Evolutionary conservation across 2,113 vertebrate species (phyloP), one percentile per base, ranked within the genome.

Genomic region (Clupea harengus): DNA sequence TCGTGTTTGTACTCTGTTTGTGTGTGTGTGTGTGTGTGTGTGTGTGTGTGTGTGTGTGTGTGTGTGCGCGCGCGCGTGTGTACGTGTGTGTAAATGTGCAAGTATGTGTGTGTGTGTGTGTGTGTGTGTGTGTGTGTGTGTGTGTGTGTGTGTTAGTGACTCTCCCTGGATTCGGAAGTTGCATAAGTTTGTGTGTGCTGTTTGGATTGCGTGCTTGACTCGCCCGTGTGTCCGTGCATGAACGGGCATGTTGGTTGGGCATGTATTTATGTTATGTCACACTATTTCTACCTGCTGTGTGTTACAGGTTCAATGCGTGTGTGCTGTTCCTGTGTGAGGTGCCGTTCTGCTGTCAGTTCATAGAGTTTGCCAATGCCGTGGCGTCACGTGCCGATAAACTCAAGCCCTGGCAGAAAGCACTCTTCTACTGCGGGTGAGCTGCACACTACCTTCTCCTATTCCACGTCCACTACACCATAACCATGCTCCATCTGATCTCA

Each of bases 281-380:
- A 82, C 45, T 85, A 15, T 72, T 49, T 49, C 78, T 82, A n/a
- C 83, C 13, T 39, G 25, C 86, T 57, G 60, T 39, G 39, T 13
- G 45, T 89, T 84, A 28, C 84, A 91, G 98, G 95, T 94, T 97
- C 93, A 98, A 96, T 0, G 98, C 98, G 85, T 98, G 96, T 0
- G 64, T 99, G 78, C 93, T 99, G 83, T 94, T 99, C 93, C 94
- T 99, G 75, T 99, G 98, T 0, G 98, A 99, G 90, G 98, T 95
- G 0, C 98, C 98, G 0, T 99, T 99, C 94, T 99, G 98, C 89
- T 99, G 98, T 93, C 97, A 97, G 95, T 99, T 99, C 54, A 90
- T 99, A 0, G 98, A 99, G 92, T 99, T 98, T 72, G 98, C 98
- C 0, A 98, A 98, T 5, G 91, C 90, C 0, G 91, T 98, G 18